Evolutionary conservation across 2,797 vertebrate genomes (phyloP).

Genomic region (Pseudocheirus occidentalis): DNA sequence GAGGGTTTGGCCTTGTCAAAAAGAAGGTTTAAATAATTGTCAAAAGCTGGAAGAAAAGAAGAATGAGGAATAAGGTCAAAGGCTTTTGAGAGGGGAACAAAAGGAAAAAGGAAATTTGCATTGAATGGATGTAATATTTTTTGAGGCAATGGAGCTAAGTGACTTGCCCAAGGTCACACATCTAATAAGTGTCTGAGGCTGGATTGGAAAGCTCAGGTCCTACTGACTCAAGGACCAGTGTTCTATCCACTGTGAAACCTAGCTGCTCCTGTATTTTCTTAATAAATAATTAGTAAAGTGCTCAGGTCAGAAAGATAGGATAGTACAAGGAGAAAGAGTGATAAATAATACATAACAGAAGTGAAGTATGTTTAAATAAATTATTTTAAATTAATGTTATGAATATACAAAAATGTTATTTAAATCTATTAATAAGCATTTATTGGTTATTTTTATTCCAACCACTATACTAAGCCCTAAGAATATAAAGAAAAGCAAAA

Average conservation of each 20-base stretch:
- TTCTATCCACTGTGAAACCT: background rate
- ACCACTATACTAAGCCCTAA: background rate
- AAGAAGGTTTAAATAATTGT: background rate
- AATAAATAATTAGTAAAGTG: background rate
- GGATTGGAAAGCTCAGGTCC: background rate
- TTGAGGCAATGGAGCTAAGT: background rate
- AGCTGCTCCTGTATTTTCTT: background rate
- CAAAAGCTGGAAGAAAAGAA: background rate
- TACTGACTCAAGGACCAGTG: background rate
- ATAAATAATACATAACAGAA: background rate
- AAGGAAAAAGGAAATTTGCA: background rate
- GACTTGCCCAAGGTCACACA: background rate
- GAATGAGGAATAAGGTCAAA: background rate
- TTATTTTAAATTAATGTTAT: background rate
- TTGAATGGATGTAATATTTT: background rate
- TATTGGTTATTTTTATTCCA: background rate
- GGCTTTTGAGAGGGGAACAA: background rate
- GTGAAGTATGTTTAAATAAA: background rate
- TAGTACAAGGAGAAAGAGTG: background rate
- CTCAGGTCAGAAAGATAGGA: background rate
- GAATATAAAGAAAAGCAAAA: background rate
- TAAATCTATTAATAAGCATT: background rate
- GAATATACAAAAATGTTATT: background rate
- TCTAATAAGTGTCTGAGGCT: background rate
- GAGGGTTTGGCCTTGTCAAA: background rate